These are phyloP conservation scores for Mimas tiliae DNA, from an alignment of 2,888 invertebrate species.

Conservation along the genomic window DNA sequence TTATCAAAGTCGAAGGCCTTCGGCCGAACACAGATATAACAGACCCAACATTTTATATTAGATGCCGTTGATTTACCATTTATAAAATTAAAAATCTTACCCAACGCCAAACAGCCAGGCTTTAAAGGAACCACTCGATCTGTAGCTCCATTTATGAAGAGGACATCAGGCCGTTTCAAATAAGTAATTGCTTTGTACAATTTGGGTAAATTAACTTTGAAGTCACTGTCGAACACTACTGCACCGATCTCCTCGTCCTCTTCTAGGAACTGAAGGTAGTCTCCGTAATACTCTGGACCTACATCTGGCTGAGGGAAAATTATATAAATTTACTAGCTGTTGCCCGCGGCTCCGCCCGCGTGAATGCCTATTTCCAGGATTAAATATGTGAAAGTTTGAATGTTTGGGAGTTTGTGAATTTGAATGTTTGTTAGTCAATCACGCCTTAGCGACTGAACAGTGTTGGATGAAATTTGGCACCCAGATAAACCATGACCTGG, in stretches of 20 bases:
- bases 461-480: no score
- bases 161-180: conserved; percentile 75
- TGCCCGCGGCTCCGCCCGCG: no score
- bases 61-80: no score
- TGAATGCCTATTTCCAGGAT: no score
- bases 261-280: conserved; percentile 56
- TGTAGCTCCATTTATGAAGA: conserved; percentile 78
- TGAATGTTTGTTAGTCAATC: no score
- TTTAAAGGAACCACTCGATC: conserved; percentile 69
- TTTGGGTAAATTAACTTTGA: conserved; percentile 77
- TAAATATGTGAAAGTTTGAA: not conserved
- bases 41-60: no score
- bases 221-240: conserved; percentile 83
- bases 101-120: conserved; percentile 60
- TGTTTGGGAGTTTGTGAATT: no score
- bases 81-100: conserved; percentile 46
- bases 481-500: no score
- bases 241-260: conserved; percentile 81
- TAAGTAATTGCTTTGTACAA: conserved; percentile 77
- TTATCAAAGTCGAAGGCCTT: no score
- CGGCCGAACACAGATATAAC: no score
- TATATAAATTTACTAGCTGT: not conserved
- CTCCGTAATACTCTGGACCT: conserved; percentile 50
- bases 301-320: conserved; percentile 57
- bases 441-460: no score